Evolutionary conservation across 2,888 invertebrate genomes (phyloP), one percentile per base, ranked within the genome.

Genomic region (Tigriopus californicus): DNA sequence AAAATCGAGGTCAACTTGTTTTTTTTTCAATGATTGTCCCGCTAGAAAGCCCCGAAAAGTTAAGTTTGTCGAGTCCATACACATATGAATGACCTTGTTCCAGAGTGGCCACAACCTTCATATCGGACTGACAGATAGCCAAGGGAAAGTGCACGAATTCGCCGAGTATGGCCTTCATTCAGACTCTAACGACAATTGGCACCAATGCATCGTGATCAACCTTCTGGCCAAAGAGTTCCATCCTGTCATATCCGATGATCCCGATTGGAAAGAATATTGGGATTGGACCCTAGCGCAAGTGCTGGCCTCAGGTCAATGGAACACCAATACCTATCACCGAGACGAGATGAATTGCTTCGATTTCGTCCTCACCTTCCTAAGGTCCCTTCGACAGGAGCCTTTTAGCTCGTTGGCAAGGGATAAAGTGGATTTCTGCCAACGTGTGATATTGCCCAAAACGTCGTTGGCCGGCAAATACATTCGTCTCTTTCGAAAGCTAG

Each of bases 391-490:
- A 64, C 82, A 83, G 67, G 80, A 80, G 8, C 78, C 78, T 64
- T 74, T 85, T 46, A 82, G 82, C 58, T 77, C 79, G 65, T 80
- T 80, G 54, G 82, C 84, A 18, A 72, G 73, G 11, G 80, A 70
- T 64, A 72, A 82, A 64, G 83, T 82, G 61, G 73, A 75, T 25
- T 84, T 89, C 72, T 89, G 88, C 68, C 80, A 83, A 69, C 79
- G 80, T 67, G 84, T 83, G 71, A 83, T 90, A 64, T 79, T 87
- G 61, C 86, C 86, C 3, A 77, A 82, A 67, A 84, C 88, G 41
- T 80, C 83, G 33, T 80, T 83, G 22, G 87, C 86, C 51, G 81
- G 86, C 54, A 87, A 85, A 73, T 90, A 88, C 70, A 84, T 87
- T 64, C 82, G 82, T 1, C 73, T 89, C 41, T 86, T 85, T 70